Base-by-base conservation (phyloP, 2,888 invertebrate species). In the Hartigia nigra region DNA sequence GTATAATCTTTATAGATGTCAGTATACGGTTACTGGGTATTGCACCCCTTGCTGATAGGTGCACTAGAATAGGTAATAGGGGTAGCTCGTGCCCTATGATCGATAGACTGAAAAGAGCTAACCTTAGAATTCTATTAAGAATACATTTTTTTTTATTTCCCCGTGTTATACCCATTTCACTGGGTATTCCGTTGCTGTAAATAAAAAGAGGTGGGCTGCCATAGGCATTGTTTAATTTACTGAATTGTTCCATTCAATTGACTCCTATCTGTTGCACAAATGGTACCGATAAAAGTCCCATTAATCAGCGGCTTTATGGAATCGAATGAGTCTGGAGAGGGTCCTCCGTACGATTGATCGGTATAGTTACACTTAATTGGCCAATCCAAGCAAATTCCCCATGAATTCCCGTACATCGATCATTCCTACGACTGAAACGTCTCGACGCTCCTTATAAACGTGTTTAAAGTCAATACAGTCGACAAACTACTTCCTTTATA, bases 351-450 rank as follows among this genome's bases (percentile, higher is more conserved):
- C 4, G 23, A 55, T 55, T 55, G 39, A 55, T 55, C 39, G 39
- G 39, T 55, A 55, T 55, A 55, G 23, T 55, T 55, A 55, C 39
- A 32, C 72, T 72, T 88, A 88, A 88, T 88, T 88, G 87, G 84
- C 82, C 86, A 85, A 87, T 88, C 86, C 39, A 55, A 86, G 84
- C 88, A 87, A 88, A 88, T 86, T 88, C 87, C 85, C 84, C 86
- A 83, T 87, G 84, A 86, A 87, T 84, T 85, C 72, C 14, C 31
- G 32, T 72, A 55, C 72, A 72, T 34, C 72, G 72, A 31, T 72
- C 72, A 34, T 34, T 72, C 72, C 72, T 55, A 55, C 23, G 39
- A 55, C 23, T 55, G 1, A 55, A 55, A 23, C 39, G 23, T 9
- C 39, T 72, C 31, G 72, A 14, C 12, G 32, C 72, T 72, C 72